phyloP scores from a whole-genome alignment of 2,888 invertebrate species.

The Drosophila multiciliata region DNA sequence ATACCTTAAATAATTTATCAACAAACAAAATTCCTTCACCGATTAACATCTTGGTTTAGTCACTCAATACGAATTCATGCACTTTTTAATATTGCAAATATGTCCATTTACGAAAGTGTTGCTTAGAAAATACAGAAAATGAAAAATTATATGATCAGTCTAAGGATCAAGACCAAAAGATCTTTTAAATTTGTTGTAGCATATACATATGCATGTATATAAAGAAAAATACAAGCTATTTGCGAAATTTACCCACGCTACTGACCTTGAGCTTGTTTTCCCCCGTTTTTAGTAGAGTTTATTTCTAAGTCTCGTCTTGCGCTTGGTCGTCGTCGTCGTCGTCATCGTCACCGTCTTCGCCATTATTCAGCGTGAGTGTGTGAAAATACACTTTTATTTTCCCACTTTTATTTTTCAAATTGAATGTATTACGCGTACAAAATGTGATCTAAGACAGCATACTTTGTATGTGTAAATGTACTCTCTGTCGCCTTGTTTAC shows the following conservation, averaged over 20 bases:
- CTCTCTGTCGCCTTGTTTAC: slow-evolving; percentile 21
- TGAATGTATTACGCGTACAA: slow-evolving; percentile 53
- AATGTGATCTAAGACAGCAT: slow-evolving; percentile 36
- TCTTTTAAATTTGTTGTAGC: slow-evolving; percentile 5
- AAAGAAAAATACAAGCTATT: slow-evolving; percentile 27
- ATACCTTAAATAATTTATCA: neutral
- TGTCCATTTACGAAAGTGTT: neutral
- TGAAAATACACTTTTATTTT: slow-evolving; percentile 70
- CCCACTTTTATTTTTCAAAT: slow-evolving; percentile 77
- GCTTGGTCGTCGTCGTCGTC: slow-evolving; percentile 24
- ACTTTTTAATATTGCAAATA: neutral
- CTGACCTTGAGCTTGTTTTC: slow-evolving; percentile 78
- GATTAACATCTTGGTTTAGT: neutral
- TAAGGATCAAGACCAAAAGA: slow-evolving; percentile 48
- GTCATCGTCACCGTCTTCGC: slow-evolving; percentile 28
- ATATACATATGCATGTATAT: slow-evolving; percentile 1
- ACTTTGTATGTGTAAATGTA: slow-evolving; percentile 22
- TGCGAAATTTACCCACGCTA: slow-evolving; percentile 69
- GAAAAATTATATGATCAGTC: neutral
- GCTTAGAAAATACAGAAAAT: neutral
- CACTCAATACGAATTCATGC: neutral
- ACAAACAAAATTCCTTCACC: neutral
- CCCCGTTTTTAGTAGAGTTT: slow-evolving; percentile 62
- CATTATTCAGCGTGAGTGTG: slow-evolving; percentile 67
- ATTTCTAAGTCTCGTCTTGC: slow-evolving; percentile 22